Evolutionary conservation across 2,888 invertebrate species (phyloP).

Genomic region (Scaptomyza flava): DNA sequence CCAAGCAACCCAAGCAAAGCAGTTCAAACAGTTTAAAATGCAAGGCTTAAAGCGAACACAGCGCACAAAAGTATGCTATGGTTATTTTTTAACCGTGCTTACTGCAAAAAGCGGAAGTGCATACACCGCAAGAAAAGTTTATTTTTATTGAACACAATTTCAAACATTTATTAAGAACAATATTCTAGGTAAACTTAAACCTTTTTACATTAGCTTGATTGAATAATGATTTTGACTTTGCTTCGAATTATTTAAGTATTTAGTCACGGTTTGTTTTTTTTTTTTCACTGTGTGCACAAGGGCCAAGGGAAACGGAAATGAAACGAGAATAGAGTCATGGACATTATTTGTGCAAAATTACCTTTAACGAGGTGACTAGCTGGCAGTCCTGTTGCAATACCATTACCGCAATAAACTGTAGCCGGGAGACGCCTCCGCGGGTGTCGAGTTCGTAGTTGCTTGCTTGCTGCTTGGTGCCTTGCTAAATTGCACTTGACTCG

Average conservation of each 20-base stretch:
- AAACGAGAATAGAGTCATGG: constrained; percentile 63
- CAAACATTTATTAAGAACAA: too few species aligned
- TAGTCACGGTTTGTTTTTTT: background rate
- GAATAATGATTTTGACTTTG: background rate
- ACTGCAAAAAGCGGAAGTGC: constrained; percentile 40
- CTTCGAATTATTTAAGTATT: background rate
- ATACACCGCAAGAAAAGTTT: constrained; percentile 1
- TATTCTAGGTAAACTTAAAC: too few species aligned
- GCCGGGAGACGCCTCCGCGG: constrained; percentile 31
- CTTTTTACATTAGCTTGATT: too few species aligned
- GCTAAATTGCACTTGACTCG: constrained; percentile 79
- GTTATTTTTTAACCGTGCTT: constrained; percentile 6
- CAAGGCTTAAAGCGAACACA: constrained; percentile 45
- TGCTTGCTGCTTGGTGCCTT: constrained; percentile 27
- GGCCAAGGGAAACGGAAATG: constrained; percentile 22
- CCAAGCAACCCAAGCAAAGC: background rate
- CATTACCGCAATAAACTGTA: constrained; percentile 78
- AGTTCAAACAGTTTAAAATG: constrained; percentile 48
- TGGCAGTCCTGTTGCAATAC: constrained; percentile 75
- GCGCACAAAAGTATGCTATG: constrained; percentile 42
- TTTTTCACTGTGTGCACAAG: background rate
- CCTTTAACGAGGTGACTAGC: constrained; percentile 80
- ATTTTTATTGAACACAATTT: too few species aligned
- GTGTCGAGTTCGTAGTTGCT: constrained; percentile 40
- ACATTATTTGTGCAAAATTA: constrained; percentile 79